phyloP scores from a whole-genome alignment of 2,113 vertebrate genomes.

The Zosterops pallidus region DNA sequence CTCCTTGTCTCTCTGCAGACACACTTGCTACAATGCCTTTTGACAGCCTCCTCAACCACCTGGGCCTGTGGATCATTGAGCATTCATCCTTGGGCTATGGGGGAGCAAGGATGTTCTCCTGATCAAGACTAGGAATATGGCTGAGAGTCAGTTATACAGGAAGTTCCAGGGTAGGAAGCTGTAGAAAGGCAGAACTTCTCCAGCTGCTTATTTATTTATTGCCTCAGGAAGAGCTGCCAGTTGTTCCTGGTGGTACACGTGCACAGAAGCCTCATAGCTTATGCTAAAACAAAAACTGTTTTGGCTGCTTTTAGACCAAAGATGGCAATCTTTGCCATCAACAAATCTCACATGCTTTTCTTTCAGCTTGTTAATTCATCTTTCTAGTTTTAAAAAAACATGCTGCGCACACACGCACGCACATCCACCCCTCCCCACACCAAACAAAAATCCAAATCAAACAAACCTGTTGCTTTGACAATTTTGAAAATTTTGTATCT shows the following conservation, averaged over 20 bases:
- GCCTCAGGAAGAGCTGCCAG: neutral
- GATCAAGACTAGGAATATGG: neutral
- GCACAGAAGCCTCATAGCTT: neutral
- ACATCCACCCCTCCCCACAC: neutral
- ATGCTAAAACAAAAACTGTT: neutral
- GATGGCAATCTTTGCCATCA: neutral
- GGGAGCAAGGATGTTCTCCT: neutral
- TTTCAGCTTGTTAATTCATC: neutral
- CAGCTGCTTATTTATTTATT: neutral
- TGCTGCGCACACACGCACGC: too few species aligned
- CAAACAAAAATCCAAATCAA: neutral
- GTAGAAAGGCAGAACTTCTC: neutral
- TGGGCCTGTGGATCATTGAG: fast-evolving
- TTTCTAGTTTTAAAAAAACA: neutral
- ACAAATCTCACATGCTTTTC: neutral
- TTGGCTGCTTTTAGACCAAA: neutral
- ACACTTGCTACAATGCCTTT: neutral
- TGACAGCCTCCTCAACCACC: neutral
- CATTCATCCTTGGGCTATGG: neutral
- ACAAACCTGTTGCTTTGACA: neutral
- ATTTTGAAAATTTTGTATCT: neutral
- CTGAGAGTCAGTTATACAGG: neutral
- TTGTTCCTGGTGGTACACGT: neutral
- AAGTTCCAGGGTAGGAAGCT: neutral
- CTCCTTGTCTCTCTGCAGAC: neutral